These are phyloP conservation scores for Apostichopus californicus DNA, from an alignment of 35 echinoderm and acorn worm genomes.

Conservation along the genomic window DNA sequence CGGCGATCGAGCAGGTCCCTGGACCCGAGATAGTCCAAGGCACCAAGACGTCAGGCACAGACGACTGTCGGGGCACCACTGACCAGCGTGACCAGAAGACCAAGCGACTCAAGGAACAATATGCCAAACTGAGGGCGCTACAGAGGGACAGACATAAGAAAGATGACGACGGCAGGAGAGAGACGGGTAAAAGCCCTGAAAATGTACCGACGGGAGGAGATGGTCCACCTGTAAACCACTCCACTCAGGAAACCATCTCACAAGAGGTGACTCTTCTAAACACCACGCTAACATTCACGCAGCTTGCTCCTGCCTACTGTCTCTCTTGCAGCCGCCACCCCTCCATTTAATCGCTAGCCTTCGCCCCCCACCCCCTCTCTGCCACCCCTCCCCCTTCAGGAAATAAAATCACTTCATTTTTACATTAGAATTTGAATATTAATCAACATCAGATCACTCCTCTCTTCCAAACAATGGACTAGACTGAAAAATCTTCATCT, in stretches of 20 bases:
- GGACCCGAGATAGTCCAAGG: not conserved
- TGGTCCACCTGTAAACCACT: not conserved
- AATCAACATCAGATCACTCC: not conserved
- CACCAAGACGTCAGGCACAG: not conserved
- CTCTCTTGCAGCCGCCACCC: not conserved
- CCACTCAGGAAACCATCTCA: not conserved
- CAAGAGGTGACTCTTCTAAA: not conserved
- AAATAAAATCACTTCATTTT: constrained; percentile 6
- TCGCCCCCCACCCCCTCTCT: not conserved
- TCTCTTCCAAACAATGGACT: not conserved
- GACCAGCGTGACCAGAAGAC: constrained; percentile 47
- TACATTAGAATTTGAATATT: not conserved
- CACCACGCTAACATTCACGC: not conserved
- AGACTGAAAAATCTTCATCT: too few relatives aligned
- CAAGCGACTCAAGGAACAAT: constrained; percentile 82
- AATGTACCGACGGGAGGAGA: not conserved
- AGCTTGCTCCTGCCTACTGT: not conserved
- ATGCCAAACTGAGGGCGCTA: constrained; percentile 80
- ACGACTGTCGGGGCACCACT: not conserved
- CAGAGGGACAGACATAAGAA: constrained; percentile 45
- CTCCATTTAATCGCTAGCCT: constrained; percentile 1
- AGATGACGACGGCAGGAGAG: not conserved
- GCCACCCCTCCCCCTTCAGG: not conserved
- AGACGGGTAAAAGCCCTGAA: not conserved
- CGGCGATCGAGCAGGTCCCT: not conserved